Evolutionary conservation across 2,888 invertebrate species (phyloP), one percentile per base, ranked within the genome.

Genomic region (Clostera curtula): DNA sequence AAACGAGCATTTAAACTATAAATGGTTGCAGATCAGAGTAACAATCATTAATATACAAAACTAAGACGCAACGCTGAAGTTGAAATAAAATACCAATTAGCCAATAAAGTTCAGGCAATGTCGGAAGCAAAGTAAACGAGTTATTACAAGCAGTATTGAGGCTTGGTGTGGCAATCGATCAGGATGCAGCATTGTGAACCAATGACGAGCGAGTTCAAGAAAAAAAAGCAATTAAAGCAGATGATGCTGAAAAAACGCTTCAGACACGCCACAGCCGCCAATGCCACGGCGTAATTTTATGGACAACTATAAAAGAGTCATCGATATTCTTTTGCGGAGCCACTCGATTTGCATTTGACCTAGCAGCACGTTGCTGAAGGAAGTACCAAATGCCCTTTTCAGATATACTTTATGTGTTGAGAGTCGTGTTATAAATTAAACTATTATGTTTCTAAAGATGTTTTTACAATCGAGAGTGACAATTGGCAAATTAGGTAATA

Each of bases 211-310:
- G 25, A 19, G 26, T 24, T 31, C 38, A 44, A 44, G 49, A 43
- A 56, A 56, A 57, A 57, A 50, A 49, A 31, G 36, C 38, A 58
- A 63, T 62, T 61, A 60, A 43, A 44, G 38, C 34, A 40, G 48
- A 44, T 44, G 45, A 53, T 40, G 45, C 24, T 30, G 30, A 25
- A 42, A 51, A 51, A 38, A 27, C 10, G 27, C 40, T 27, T 41
- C 36, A 25, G 40, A 56, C 61, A 61, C 59, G 59, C 51, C 43
- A 61, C 13, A 14, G 10, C 15, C 33, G 38, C 40, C 56, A 59
- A 56, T 59, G 62, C 54, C 61, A 60, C 35, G 48, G 51, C 25
- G 32, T 26, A 24, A 45, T 49, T 56, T 51, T 49, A 54, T 47
- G 40, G 39, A 35, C 26, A 39, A 32, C 44, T 43, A 42, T 53